Conservation (phyloP, 2,113 vertebrate species). For the Leucosticte australis region DNA sequence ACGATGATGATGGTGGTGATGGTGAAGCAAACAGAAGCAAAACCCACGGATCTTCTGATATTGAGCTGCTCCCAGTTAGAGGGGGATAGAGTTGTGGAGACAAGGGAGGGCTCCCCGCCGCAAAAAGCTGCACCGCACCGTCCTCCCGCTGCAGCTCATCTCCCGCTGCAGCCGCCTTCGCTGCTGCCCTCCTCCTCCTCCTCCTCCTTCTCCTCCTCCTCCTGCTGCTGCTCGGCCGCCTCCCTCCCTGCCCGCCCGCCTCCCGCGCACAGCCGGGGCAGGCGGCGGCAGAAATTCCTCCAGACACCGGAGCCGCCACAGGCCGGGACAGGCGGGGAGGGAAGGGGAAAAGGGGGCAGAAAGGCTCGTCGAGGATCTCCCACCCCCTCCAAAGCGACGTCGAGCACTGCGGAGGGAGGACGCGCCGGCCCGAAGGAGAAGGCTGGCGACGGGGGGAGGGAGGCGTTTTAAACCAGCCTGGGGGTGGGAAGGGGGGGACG, state of each 20-base stretch:
- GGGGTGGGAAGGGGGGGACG: neutral
- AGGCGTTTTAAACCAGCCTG: constrained; percentile 21
- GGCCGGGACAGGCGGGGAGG: neutral
- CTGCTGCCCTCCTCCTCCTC: neutral
- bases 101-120: constrained; percentile 11
- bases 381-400: neutral
- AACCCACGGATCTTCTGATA: neutral
- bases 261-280: neutral
- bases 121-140: constrained; percentile 35
- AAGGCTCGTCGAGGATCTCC: neutral
- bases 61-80: neutral
- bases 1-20: neutral
- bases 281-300: constrained; percentile 41
- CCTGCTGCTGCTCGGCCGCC: neutral
- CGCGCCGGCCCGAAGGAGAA: constrained; percentile 26
- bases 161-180: constrained; percentile 34
- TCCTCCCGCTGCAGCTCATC: constrained; percentile 62
- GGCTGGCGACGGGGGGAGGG: constrained; percentile 21
- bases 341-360: neutral
- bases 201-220: neutral
- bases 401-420: constrained; percentile 4
- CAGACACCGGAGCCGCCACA: constrained; percentile 25
- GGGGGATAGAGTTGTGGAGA: neutral
- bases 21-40: neutral
- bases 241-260: neutral